Evolutionary conservation across 1,140 invertebrate species (phyloP), one percentile per base, ranked within the genome.

Genomic region (Pteromalus puparum): DNA sequence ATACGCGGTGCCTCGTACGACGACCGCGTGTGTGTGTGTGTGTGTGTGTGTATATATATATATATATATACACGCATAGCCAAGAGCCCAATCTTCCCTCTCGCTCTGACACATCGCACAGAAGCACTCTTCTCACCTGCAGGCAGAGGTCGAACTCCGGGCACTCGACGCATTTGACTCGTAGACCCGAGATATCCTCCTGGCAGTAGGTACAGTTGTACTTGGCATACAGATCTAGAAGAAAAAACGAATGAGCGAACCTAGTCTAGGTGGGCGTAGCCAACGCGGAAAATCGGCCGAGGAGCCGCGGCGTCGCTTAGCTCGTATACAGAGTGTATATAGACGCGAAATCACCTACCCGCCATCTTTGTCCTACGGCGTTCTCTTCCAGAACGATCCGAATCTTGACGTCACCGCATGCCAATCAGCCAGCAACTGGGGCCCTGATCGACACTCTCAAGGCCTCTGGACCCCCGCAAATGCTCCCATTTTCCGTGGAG

Each of bases 181-280:
- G 94, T 80, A 98, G 94, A 73, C 97, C 97, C 86, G 95, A 94
- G 84, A 98, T 97, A 93, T 98, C 97, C 93, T 97, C 96, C 93
- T 98, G 97, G 92, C 98, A 99, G 94, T 98, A 97, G 87, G 96
- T 97, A 93, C 98, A 99, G 91, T 94, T 95, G 92, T 97, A 96
- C 93, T 97, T 97, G 24, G 95, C 95, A 91, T 97, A 97, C 85
- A 97, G 91, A 91, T 94, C 94, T 94, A 90, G 74, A 94, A 94
- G 53, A 38, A 86, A 86, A 81, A 85, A 81, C n/a, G 2, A 24
- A 75, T 61, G 53, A 61, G 53, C 3, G 46, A 68, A 10, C 15
- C 48, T 30, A 73, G 26, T 73, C 21, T 30, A 38, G 2, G 34
- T 53, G 34, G 9, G 24, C 67, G 53, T 61, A 21, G 26, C 10